Percentiles rank a stretch among this genome's conserved stretches.
Evolutionary conservation across 2,888 invertebrate species (phyloP).

Genomic region (Phengaris alcon): DNA sequence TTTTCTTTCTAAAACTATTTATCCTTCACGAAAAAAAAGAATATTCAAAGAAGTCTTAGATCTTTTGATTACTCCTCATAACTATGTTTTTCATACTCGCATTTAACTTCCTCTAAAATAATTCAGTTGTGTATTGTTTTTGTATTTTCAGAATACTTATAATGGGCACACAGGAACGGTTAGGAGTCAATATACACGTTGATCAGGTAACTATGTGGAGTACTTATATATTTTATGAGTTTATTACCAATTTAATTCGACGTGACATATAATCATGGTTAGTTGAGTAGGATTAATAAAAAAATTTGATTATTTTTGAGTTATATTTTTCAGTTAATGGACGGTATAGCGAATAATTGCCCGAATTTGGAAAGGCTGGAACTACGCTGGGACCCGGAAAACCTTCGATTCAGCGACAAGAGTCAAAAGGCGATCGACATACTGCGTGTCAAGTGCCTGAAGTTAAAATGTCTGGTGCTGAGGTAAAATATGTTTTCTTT

Average conservation of each 20-base stretch:
- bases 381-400: slow-evolving; percentile 98
- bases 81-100: too few relatives aligned
- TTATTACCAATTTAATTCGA: not conserved
- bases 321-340: slow-evolving; percentile 83
- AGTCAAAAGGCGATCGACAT: slow-evolving; percentile 99
- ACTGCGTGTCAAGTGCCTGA: slow-evolving; percentile 95
- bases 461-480: slow-evolving; percentile 94
- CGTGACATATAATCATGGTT: not conserved
- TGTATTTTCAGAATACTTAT: slow-evolving; percentile 88
- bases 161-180: slow-evolving; percentile 97
- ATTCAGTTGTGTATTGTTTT: not conserved
- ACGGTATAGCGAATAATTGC: slow-evolving; percentile 96
- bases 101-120: not conserved
- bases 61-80: not conserved
- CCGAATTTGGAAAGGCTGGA: slow-evolving; percentile 93
- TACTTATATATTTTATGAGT: not conserved
- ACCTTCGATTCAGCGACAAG: slow-evolving; percentile 98
- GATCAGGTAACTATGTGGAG: slow-evolving; percentile 81
- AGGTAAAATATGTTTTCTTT: slow-evolving; percentile 77
- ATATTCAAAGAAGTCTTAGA: not conserved
- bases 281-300: not conserved
- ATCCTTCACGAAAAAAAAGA: not conserved
- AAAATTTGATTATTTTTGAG: not conserved
- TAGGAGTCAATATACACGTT: slow-evolving; percentile 97
- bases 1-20: not conserved